Evolutionary conservation across 2,888 invertebrate genomes (phyloP).

Genomic region (Julus scanicus): DNA sequence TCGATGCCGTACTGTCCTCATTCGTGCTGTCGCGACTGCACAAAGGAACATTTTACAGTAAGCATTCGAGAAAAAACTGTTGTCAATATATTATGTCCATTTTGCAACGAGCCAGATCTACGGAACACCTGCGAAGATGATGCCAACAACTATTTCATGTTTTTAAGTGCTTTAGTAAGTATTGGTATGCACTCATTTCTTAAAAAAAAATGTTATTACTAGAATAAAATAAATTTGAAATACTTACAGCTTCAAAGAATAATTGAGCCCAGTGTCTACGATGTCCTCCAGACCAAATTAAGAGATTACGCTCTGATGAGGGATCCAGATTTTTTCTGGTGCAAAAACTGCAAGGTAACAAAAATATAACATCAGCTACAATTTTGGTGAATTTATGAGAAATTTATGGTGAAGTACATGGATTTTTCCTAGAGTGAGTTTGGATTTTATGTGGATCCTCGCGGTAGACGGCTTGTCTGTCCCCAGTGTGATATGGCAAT

Average conservation of each 20-base stretch:
- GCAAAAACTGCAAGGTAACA: conserved; percentile 8
- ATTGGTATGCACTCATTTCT: neutral
- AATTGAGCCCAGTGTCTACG: conserved; percentile 20
- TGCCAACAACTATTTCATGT: neutral
- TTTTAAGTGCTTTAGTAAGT: neutral
- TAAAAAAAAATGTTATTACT: too few species aligned
- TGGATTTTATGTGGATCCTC: conserved; percentile 8
- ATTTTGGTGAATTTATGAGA: neutral
- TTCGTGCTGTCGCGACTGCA: neutral
- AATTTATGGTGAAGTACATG: too few species aligned
- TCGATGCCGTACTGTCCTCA: conserved; percentile 7
- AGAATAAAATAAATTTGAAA: neutral
- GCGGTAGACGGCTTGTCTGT: neutral
- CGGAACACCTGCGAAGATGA: neutral
- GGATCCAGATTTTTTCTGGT: conserved; percentile 1
- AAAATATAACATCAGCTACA: neutral
- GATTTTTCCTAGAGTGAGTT: neutral
- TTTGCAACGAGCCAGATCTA: neutral
- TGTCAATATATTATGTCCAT: neutral
- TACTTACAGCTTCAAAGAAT: neutral
- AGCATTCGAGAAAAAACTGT: neutral
- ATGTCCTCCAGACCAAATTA: conserved; percentile 6
- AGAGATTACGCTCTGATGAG: neutral
- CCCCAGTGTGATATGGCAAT: conserved; percentile 15
- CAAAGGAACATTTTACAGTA: neutral